phyloP scores from a whole-genome alignment of 2,888 invertebrate genomes.

The Caenorhabditis sp. region DNA sequence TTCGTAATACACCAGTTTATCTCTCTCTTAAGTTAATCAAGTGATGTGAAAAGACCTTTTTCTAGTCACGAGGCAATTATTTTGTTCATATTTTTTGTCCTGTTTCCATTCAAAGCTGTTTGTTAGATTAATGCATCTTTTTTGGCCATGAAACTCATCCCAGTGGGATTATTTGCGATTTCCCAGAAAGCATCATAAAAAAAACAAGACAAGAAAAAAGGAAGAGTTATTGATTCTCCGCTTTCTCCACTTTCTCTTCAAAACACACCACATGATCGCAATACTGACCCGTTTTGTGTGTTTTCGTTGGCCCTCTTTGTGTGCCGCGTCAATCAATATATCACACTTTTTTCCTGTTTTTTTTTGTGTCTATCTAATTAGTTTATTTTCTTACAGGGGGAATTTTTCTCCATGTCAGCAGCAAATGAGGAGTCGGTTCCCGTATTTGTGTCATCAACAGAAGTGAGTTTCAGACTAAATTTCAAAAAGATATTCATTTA shows the following conservation, averaged over 20 bases:
- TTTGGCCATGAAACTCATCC: too few relatives aligned
- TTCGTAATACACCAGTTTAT: too few relatives aligned
- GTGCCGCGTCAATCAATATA: background rate
- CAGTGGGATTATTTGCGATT: too few relatives aligned
- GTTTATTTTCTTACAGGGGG: constrained; percentile 13
- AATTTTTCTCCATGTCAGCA: constrained; percentile 29
- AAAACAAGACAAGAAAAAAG: background rate
- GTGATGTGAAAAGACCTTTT: background rate
- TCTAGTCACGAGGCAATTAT: background rate
- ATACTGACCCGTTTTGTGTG: background rate
- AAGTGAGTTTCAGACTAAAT: constrained; percentile 16
- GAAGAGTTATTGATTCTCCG: background rate
- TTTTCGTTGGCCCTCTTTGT: background rate
- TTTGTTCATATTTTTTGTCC: background rate
- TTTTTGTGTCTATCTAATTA: background rate
- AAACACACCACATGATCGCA: background rate
- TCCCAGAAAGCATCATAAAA: too few relatives aligned
- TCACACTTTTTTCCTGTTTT: background rate
- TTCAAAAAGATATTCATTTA: background rate
- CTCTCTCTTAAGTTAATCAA: background rate
- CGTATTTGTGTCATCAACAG: constrained; percentile 31
- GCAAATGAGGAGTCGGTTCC: constrained; percentile 33
- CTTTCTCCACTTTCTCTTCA: too few relatives aligned
- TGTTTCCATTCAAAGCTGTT: background rate
- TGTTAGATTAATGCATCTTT: too few relatives aligned